These are phyloP conservation scores for Macrocentrus cingulum DNA, from an alignment of 1,140 invertebrate genomes.

Conservation along the genomic window DNA sequence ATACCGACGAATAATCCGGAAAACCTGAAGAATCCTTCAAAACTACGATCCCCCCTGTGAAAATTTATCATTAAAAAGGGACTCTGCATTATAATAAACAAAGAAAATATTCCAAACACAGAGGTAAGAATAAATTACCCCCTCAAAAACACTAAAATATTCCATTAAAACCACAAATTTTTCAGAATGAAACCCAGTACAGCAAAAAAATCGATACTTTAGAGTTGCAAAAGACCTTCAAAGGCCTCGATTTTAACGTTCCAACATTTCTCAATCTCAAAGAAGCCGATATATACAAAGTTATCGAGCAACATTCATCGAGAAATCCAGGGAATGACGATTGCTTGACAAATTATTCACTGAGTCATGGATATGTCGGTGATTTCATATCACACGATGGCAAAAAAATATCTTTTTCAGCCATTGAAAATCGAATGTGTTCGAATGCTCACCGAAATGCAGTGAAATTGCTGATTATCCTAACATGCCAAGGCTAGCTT, in stretches of 20 bases:
- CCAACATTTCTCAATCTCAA: background rate
- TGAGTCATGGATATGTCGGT: conserved; percentile 14
- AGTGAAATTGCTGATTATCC: conserved; percentile 15
- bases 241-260: background rate
- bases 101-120: background rate
- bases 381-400: conserved; percentile 5
- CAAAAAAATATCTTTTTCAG: background rate
- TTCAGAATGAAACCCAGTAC: background rate
- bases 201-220: background rate
- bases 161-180: background rate
- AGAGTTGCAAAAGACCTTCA: conserved; percentile 2
- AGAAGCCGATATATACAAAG: background rate
- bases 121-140: background rate
- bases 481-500: conserved; percentile 23
- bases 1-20: background rate
- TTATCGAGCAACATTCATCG: background rate
- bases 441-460: background rate
- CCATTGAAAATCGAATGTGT: conserved; percentile 9
- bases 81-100: conserved; percentile 6
- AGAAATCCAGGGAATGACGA: background rate
- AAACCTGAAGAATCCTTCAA: background rate
- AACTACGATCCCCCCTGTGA: background rate
- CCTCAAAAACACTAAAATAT: background rate
- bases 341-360: conserved; percentile 5
- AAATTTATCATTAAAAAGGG: conserved; percentile 6